Conservation (phyloP, 2,888 invertebrate genomes). For the Ashinkailepas kermadecensis region DNA sequence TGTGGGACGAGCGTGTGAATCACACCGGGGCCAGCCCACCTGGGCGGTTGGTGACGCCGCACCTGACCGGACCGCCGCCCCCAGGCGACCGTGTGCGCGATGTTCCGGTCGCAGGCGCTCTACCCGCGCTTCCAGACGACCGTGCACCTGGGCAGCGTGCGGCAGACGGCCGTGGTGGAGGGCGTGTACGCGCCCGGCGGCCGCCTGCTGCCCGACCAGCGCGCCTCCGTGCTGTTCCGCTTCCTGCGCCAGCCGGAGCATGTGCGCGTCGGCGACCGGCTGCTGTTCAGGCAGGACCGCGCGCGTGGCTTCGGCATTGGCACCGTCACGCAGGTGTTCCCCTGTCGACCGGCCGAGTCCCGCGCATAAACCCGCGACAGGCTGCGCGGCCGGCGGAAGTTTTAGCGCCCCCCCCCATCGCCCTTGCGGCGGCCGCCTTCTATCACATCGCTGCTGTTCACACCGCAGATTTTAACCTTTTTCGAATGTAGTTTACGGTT, state of each 20-base stretch:
- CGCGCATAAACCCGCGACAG: no score
- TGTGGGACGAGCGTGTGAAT: no score
- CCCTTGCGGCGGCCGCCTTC: no score
- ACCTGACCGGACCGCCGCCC: no score
- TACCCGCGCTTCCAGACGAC: constrained; percentile 58
- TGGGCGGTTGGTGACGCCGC: no score
- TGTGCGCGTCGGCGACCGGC: constrained; percentile 65
- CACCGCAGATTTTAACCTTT: no score
- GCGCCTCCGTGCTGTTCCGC: constrained; percentile 76
- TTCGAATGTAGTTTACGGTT: no score
- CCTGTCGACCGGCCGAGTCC: constrained; percentile 27
- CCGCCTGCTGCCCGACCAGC: constrained; percentile 68
- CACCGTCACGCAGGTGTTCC: constrained; percentile 64
- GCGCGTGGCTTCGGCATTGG: constrained; percentile 69
- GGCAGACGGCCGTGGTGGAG: constrained; percentile 68
- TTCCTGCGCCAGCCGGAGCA: constrained; percentile 86
- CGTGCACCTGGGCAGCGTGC: constrained; percentile 88
- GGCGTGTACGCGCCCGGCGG: constrained; percentile 26
- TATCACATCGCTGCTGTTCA: no score
- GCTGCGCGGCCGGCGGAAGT: no score
- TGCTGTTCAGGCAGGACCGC: constrained; percentile 73
- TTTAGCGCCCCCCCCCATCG: no score
- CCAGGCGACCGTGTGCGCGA: constrained; percentile 22
- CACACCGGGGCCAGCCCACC: no score
- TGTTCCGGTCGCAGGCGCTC: constrained; percentile 33